These are phyloP conservation scores for Gasteruption jaculator DNA, from an alignment of 2,888 invertebrate genomes.

Conservation along the genomic window DNA sequence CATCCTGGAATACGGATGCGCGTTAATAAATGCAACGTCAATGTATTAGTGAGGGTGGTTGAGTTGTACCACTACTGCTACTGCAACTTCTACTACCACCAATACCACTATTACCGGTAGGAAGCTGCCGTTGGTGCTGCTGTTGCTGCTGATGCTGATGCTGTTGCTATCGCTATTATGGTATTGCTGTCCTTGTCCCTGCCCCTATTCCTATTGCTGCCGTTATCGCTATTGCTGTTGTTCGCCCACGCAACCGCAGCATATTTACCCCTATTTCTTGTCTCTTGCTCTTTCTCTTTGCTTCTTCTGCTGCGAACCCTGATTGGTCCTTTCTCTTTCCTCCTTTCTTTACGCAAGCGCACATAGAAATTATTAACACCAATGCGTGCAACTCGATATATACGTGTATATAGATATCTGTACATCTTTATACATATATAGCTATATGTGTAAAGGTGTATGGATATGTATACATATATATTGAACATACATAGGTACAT, in stretches of 20 bases:
- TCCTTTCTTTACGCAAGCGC: slow-evolving; percentile 20
- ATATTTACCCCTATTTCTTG: slow-evolving; percentile 3
- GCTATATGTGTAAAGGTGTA: no score
- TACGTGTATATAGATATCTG: no score
- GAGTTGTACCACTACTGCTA: not conserved
- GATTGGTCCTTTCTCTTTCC: slow-evolving; percentile 2
- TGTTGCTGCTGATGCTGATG: no score
- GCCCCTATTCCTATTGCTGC: not conserved
- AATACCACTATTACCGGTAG: no score
- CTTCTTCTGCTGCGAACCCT: slow-evolving; percentile 1
- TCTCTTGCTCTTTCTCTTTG: slow-evolving; percentile 1
- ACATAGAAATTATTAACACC: no score
- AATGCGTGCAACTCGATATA: no score
- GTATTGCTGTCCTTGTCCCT: not conserved
- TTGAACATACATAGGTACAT: no score
- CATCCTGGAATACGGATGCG: slow-evolving; percentile 30
- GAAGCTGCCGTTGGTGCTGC: no score
- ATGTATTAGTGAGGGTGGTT: slow-evolving; percentile 22
- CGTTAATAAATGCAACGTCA: slow-evolving; percentile 41
- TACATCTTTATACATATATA: no score
- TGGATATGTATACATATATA: no score
- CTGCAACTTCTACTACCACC: no score
- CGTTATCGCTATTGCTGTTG: slow-evolving; percentile 1
- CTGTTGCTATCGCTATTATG: no score
- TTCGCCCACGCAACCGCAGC: slow-evolving; percentile 10